Evolutionary conservation across 1,140 invertebrate genomes (phyloP).

Genomic region (Drosophila dunni): DNA sequence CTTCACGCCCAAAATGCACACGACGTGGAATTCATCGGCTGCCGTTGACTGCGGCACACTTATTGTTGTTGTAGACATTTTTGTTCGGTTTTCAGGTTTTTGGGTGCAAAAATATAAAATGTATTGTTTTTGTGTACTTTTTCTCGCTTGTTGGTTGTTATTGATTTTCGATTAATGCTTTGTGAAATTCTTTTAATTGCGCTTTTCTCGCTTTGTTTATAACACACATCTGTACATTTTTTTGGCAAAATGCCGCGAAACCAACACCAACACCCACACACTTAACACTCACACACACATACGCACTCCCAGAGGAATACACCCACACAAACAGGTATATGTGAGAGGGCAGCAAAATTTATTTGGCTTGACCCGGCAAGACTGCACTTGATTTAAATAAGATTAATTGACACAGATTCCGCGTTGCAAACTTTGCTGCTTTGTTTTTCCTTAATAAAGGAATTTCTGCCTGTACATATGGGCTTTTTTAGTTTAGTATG

Average conservation of each 20-base stretch:
- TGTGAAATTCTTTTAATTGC: constrained; percentile 32
- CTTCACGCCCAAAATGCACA: constrained; percentile 50
- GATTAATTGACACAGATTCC: constrained; percentile 33
- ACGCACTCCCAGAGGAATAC: background rate
- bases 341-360: constrained; percentile 9
- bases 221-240: constrained; percentile 25
- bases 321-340: constrained; percentile 6
- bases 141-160: constrained; percentile 25
- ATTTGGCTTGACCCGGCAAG: constrained; percentile 5
- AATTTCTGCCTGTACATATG: background rate
- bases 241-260: constrained; percentile 33
- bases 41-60: constrained; percentile 40
- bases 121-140: constrained; percentile 43
- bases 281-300: constrained; percentile 6
- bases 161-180: constrained; percentile 40
- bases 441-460: constrained; percentile 11
- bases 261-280: constrained; percentile 16
- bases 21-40: constrained; percentile 43
- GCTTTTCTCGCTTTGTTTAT: constrained; percentile 37
- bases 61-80: constrained; percentile 66
- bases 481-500: background rate
- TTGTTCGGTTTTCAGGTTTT: constrained; percentile 16
- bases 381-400: constrained; percentile 37
- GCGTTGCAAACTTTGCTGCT: constrained; percentile 10
- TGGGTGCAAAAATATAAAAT: constrained; percentile 17